A percentile compares a stretch with the other conserved stretches of the same genome.
phyloP scores from a whole-genome alignment of 2,888 invertebrate genomes.

The Druceiella hillmani region DNA sequence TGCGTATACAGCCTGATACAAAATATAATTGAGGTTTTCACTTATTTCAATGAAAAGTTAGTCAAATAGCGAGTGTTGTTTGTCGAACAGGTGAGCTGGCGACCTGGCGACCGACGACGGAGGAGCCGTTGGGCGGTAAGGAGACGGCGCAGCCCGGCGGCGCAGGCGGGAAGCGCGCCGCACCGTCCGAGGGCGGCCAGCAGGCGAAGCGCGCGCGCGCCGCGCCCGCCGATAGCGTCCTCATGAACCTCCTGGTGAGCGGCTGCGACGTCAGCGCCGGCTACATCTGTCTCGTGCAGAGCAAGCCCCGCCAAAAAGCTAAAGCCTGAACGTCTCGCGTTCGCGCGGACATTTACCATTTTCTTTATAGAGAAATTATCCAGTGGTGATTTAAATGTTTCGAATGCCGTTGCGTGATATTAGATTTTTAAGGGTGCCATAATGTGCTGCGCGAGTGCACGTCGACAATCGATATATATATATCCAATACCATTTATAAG shows the following conservation, averaged over 20 bases:
- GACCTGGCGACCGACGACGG: constrained; percentile 36
- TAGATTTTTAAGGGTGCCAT: background rate
- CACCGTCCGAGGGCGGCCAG: constrained; percentile 39
- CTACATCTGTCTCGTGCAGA: constrained; percentile 78
- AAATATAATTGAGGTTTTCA: too few relatives aligned
- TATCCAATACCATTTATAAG: too few relatives aligned
- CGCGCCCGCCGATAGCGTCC: constrained; percentile 69
- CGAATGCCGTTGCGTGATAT: background rate
- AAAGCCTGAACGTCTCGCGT: constrained; percentile 38
- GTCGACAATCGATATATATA: too few relatives aligned
- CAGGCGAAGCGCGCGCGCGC: constrained; percentile 38
- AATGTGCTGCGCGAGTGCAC: background rate
- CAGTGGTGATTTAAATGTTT: background rate
- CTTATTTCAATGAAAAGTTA: too few relatives aligned
- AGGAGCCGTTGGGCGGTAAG: constrained; percentile 39
- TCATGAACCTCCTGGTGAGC: constrained; percentile 92
- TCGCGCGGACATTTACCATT: background rate
- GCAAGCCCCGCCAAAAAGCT: constrained; percentile 48
- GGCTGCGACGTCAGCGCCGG: constrained; percentile 93
- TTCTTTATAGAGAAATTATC: background rate
- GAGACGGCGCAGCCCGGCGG: constrained; percentile 38
- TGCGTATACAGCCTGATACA: too few relatives aligned
- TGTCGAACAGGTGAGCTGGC: constrained; percentile 40
- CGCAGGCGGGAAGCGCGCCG: constrained; percentile 36
- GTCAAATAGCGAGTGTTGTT: constrained; percentile 3